A percentile compares a stretch with the other conserved stretches of the same genome.
Evolutionary conservation across 2,113 vertebrate species (phyloP).

Genomic region (Poeciliopsis prolifica): DNA sequence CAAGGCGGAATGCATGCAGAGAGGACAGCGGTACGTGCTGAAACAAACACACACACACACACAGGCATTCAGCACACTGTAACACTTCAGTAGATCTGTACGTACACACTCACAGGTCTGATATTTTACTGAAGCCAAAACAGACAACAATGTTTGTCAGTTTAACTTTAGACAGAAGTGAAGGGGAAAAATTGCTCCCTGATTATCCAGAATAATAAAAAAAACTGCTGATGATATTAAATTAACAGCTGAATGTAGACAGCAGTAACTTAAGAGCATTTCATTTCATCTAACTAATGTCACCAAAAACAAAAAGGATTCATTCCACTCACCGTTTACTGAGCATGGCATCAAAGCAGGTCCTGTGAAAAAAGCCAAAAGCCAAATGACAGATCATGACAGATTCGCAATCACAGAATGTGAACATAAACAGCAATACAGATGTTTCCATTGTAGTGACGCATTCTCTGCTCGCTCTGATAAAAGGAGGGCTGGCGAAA

Average conservation of each 20-base stretch:
- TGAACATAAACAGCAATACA: not conserved
- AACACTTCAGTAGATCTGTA: not conserved
- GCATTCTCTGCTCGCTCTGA: too few relatives aligned
- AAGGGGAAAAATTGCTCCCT: not conserved
- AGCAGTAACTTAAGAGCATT: not conserved
- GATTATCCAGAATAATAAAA: not conserved
- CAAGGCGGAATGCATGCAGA: conserved; percentile 91
- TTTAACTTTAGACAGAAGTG: not conserved
- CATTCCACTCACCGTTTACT: conserved; percentile 69
- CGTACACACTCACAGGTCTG: not conserved
- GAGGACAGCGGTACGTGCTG: conserved; percentile 91
- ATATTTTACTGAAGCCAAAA: not conserved
- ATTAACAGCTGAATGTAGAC: not conserved
- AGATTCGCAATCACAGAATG: not conserved
- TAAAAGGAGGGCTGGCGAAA: not conserved
- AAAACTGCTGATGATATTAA: not conserved
- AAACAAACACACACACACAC: not conserved
- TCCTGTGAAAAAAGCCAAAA: conserved; percentile 74
- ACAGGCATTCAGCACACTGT: not conserved
- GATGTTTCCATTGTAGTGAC: too few relatives aligned
- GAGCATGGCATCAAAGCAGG: conserved; percentile 89
- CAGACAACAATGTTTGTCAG: not conserved
- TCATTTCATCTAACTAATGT: not conserved
- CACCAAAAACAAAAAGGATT: not conserved
- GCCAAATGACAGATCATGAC: not conserved